These are phyloP conservation scores for Lepidochrysops patricia DNA, from an alignment of 2,888 invertebrate genomes.

Conservation along the genomic window DNA sequence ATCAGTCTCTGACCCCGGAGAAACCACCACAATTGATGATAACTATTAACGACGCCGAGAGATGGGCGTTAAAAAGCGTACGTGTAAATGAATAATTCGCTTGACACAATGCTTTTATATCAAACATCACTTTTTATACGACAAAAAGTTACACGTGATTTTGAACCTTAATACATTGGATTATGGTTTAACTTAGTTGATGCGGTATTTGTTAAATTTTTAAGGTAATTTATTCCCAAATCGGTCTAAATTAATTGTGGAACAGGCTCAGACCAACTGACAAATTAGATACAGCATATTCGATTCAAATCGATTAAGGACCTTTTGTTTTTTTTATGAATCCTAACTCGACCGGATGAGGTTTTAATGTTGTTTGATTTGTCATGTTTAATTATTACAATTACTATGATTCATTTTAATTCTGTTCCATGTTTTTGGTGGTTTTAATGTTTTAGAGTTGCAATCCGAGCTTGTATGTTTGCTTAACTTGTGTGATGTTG, in stretches of 20 bases:
- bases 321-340: conserved; percentile 32
- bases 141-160: conserved; percentile 19
- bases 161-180: neutral
- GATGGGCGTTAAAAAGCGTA: conserved; percentile 53
- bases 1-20: conserved; percentile 27
- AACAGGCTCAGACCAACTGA: conserved; percentile 48
- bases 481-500: too few species aligned
- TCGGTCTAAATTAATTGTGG: conserved; percentile 61
- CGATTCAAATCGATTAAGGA: conserved; percentile 46
- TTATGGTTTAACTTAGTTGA: conserved; percentile 22
- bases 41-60: conserved; percentile 64
- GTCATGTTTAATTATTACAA: neutral
- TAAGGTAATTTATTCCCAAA: conserved; percentile 39
- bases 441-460: too few species aligned
- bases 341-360: neutral
- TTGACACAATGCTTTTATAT: conserved; percentile 48
- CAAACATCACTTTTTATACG: conserved; percentile 26
- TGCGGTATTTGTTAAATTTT: neutral
- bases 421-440: too few species aligned
- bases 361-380: neutral
- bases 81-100: conserved; percentile 56
- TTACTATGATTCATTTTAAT: neutral
- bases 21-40: conserved; percentile 55
- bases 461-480: too few species aligned
- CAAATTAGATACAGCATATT: conserved; percentile 65